These are phyloP conservation scores for Polydrusus cervinus DNA, from an alignment of 2,888 invertebrate genomes.

Conservation along the genomic window DNA sequence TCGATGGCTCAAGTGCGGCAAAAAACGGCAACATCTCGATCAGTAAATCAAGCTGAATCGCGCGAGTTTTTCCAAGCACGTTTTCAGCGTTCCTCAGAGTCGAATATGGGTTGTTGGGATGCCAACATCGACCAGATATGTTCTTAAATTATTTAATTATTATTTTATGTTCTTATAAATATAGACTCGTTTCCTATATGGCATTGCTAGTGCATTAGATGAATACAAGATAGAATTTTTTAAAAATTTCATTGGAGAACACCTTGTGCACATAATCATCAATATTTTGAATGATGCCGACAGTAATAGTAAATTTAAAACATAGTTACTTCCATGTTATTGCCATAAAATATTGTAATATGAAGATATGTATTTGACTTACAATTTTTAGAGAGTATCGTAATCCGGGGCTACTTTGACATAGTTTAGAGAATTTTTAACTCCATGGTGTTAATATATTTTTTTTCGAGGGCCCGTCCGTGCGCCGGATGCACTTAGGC, in stretches of 20 bases:
- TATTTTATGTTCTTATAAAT: conserved; percentile 47
- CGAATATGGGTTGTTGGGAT: conserved; percentile 49
- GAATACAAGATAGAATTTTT: not conserved
- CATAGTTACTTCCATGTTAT: too few relatives aligned
- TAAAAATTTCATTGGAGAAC: not conserved
- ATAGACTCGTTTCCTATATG: conserved; percentile 6
- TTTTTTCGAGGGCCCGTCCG: too few relatives aligned
- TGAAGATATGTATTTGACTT: too few relatives aligned
- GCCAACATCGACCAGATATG: conserved; percentile 45
- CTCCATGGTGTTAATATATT: too few relatives aligned
- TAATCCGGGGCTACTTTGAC: too few relatives aligned
- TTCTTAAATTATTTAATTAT: conserved; percentile 51
- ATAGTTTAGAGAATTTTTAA: too few relatives aligned
- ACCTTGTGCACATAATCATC: too few relatives aligned
- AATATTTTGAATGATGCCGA: too few relatives aligned
- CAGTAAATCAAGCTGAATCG: conserved; percentile 55
- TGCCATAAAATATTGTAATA: too few relatives aligned
- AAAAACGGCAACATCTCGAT: conserved; percentile 50
- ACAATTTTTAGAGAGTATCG: too few relatives aligned
- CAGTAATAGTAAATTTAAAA: too few relatives aligned
- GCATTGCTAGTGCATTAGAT: conserved; percentile 8
- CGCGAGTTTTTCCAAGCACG: conserved; percentile 55
- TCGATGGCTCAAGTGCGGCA: conserved; percentile 23
- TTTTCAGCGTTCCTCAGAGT: conserved; percentile 50
- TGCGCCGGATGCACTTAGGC: too few relatives aligned